Percentiles rank a stretch among this genome's conserved stretches.
phyloP scores from a whole-genome alignment of 2,888 invertebrate species.

The Empis livida region DNA sequence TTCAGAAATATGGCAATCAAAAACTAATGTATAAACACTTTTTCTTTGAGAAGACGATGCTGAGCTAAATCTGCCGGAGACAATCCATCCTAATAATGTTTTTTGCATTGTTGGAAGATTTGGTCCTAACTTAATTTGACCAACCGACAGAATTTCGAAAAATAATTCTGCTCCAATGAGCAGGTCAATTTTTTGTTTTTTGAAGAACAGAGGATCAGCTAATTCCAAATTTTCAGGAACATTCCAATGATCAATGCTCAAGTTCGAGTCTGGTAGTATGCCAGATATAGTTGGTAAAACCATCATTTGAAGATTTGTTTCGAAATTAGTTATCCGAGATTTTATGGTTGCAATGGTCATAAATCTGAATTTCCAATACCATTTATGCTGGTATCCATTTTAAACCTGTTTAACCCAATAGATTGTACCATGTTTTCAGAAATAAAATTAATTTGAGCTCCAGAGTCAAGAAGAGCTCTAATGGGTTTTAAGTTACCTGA shows the following conservation, averaged over 20 bases:
- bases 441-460: not conserved
- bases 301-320: not conserved
- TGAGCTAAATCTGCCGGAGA: not conserved
- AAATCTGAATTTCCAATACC: not conserved
- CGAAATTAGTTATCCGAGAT: not conserved
- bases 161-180: constrained; percentile 5
- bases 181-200: not conserved
- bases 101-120: constrained; percentile 10
- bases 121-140: constrained; percentile 9
- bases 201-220: not conserved
- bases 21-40: no score
- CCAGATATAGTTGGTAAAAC: not conserved
- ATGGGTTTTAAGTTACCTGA: not conserved
- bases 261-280: not conserved
- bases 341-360: not conserved
- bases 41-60: no score
- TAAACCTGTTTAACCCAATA: not conserved
- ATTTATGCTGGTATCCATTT: not conserved
- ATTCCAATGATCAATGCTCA: not conserved
- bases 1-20: not conserved
- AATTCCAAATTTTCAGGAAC: not conserved
- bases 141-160: constrained; percentile 10
- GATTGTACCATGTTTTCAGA: not conserved
- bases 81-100: constrained; percentile 10
- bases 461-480: not conserved